Conservation (phyloP, 1,140 invertebrate species). For the Macrosteles quadrilineatus region DNA sequence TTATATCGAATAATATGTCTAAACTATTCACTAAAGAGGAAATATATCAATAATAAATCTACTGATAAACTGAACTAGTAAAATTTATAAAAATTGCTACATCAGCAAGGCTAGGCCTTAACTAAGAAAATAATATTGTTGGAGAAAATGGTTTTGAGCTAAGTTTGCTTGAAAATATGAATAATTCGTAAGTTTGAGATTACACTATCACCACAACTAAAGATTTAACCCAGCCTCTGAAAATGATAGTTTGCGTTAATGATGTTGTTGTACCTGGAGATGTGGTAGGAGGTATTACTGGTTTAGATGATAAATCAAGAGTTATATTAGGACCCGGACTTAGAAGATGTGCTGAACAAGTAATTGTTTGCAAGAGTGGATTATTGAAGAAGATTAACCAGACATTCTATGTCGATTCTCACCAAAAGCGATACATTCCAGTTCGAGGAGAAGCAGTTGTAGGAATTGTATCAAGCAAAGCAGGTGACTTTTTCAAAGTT, state of each 20-base stretch:
- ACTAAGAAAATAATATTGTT: too few species aligned
- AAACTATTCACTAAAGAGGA: too few species aligned
- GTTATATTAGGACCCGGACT: conserved; percentile 84
- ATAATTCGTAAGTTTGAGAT: too few species aligned
- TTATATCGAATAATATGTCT: too few species aligned
- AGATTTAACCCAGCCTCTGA: too few species aligned
- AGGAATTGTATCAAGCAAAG: conserved; percentile 79
- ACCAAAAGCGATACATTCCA: conserved; percentile 82
- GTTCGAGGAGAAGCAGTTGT: conserved; percentile 82
- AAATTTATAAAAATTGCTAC: too few species aligned
- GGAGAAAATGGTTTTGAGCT: too few species aligned
- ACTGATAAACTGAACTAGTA: too few species aligned
- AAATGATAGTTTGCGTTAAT: conserved; percentile 30
- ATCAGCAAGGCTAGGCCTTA: too few species aligned
- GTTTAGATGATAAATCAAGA: conserved; percentile 36
- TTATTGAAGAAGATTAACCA: conserved; percentile 72
- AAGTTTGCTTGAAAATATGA: too few species aligned
- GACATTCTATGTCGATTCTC: conserved; percentile 83
- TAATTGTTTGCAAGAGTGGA: conserved; percentile 70
- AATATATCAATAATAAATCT: too few species aligned
- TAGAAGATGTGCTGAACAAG: conserved; percentile 64
- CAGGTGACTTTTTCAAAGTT: conserved; percentile 77
- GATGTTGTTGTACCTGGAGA: conserved; percentile 42
- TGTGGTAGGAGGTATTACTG: conserved; percentile 29
- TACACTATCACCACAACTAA: too few species aligned